Evolutionary conservation across 2,113 vertebrate species (phyloP).

Genomic region (Monarcha castaneiventris): DNA sequence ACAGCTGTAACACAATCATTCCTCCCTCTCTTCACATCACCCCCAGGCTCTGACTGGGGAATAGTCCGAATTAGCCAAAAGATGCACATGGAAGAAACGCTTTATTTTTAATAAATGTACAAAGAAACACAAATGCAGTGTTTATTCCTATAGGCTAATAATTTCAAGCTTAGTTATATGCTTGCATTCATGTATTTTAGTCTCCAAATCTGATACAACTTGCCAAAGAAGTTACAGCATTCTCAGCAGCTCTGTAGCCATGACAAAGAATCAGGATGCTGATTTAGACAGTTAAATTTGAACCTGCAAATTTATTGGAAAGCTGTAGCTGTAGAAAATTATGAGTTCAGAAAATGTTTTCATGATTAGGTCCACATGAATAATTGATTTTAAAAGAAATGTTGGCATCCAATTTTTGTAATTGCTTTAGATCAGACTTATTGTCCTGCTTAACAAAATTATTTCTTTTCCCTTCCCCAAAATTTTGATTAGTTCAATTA

Average conservation of each 20-base stretch:
- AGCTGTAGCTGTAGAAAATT: background rate
- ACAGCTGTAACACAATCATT: background rate
- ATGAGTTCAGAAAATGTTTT: background rate
- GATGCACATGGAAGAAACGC: background rate
- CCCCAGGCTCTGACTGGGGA: background rate
- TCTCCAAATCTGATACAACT: background rate
- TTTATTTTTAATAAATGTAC: background rate
- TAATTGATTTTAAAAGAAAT: background rate
- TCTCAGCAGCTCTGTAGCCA: background rate
- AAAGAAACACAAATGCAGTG: background rate
- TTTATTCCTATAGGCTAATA: background rate
- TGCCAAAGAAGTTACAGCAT: background rate
- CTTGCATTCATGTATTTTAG: background rate
- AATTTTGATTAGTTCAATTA: background rate
- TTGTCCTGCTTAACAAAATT: background rate
- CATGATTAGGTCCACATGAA: background rate
- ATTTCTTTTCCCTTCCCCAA: background rate
- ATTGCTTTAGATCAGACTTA: background rate
- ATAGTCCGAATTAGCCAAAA: background rate
- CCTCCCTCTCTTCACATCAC: background rate
- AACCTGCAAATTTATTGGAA: constrained; percentile 6
- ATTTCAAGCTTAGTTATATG: background rate
- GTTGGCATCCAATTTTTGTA: background rate
- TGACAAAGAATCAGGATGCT: background rate
- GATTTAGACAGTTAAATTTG: constrained; percentile 14